Percentiles rank a stretch among this genome's conserved stretches.
These are phyloP conservation scores for Meleagris gallopavo DNA, from an alignment of 2,113 vertebrate species.

Conservation along the genomic window DNA sequence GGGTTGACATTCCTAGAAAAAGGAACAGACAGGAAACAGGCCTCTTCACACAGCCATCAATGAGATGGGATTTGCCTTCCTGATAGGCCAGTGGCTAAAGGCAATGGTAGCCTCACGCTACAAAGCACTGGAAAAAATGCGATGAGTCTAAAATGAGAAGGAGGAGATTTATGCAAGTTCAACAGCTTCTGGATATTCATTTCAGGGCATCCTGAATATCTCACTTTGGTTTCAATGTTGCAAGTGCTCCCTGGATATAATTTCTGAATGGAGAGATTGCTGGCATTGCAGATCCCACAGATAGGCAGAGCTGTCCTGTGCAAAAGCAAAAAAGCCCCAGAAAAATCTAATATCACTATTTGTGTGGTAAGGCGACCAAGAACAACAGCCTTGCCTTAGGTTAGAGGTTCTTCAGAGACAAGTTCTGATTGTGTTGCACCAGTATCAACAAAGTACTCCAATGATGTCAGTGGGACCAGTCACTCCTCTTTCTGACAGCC, in stretches of 20 bases:
- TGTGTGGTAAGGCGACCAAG: not conserved
- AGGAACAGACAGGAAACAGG: not conserved
- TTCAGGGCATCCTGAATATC: not conserved
- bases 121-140: not conserved
- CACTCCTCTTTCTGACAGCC: not conserved
- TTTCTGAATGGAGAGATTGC: not conserved
- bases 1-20: not conserved
- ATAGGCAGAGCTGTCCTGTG: not conserved
- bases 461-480: fast-evolving
- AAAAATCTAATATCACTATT: fast-evolving
- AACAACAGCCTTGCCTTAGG: not conserved
- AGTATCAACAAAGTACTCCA: not conserved
- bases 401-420: not conserved
- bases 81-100: fast-evolving
- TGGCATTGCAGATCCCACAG: not conserved
- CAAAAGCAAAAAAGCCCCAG: not conserved
- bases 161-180: not conserved
- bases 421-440: not conserved
- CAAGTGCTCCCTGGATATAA: not conserved
- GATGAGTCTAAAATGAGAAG: not conserved
- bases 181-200: not conserved
- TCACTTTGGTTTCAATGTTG: not conserved
- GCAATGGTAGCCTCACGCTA: not conserved
- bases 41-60: not conserved
- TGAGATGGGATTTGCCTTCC: not conserved